Evolutionary conservation across 2,113 vertebrate species (phyloP), one percentile per base, ranked within the genome.

Genomic region (Lagopus leucura): DNA sequence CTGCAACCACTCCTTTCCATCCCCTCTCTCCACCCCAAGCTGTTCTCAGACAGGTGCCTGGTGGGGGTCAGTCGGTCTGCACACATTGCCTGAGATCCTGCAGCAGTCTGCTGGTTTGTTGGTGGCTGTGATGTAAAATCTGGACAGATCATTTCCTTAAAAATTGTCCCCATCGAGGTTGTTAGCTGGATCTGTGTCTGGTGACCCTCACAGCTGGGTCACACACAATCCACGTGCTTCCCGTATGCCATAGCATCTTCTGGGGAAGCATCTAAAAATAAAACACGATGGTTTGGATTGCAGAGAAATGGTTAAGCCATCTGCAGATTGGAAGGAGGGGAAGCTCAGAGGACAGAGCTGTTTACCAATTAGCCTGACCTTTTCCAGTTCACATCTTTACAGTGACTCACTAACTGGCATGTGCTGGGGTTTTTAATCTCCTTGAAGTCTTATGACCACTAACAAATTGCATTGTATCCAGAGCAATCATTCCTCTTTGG

Each of bases 361-460:
- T 96, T 97, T 97, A 96, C 92, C 57, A 93, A 95, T 96, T 93
- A 95, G 82, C 90, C 87, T 97, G 96, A 96, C 97, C 96, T 97
- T 97, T 97, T 97, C 84, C 77, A 92, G 89, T 96, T 95, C 93
- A 82, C 95, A 74, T 96, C 94, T 92, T 96, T 91, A 91, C 89
- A 84, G 74, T 97, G 96, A 97, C 96, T 97, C 97, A 97, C 83
- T 65, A 88, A 84, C 93, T 97, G 94, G 94, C 86, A 91, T 97
- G 94, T 95, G 90, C 85, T 96, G 87, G 82, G 85, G 71, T 94
- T 97, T 96, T 96, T 97, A 95, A 97, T 94, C 96, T 96, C 91
- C 88, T 96, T 92, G 92, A 95, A 94, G 92, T 97, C 96, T 95
- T 96, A 96, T 96, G 96, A 96, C 95, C 88, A 64, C 95, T 93